Base-by-base conservation (phyloP, 2,113 vertebrate species). In the Pygathrix nemaeus region DNA sequence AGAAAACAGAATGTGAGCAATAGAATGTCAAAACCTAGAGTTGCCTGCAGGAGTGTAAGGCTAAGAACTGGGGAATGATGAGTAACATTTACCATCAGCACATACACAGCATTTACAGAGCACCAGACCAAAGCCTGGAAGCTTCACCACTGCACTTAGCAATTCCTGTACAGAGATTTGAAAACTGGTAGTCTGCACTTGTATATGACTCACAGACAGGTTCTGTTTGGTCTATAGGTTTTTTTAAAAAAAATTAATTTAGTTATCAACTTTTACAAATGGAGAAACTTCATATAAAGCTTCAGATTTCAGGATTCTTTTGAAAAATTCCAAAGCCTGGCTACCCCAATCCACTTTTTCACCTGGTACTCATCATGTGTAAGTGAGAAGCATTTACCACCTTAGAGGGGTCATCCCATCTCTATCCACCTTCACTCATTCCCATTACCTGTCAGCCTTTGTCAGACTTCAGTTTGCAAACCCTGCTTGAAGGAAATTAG, bases 231-330 rank as follows among this genome's bases (percentile, higher is more conserved):
- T 55, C 10, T 38, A 13, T 13, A 43, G 32, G 20, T 85, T 35
- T 40, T 79, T 40, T 72, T 30, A 0, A 1, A 32, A 61, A 57
- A 72, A 81, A 20, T 75, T 78, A 92, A 66, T 20, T 57, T 20
- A 50, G 32, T 75, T 88, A 35, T 12, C 17, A 94, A 45, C 50
- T 84, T 80, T 94, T 92, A 21, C 72, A 93, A 96, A 84, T 96
- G 64, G 20, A 94, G 40, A 75, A 6, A 38, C 14, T 11, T 48
- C 23, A 50, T 30, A 73, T 32, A 57, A 55, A 27, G 80, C 32
- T 68, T 92, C 8, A 52, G 7, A 66, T 43, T 85, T 82, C 14
- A 81, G 21, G 27, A 43, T 91, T 88, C 59, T 81, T 66, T 81
- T 18, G 38, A 68, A 66, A 70, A 64, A 27, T 80, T 38, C 50